These are phyloP conservation scores for Euglossa dilemma DNA, from an alignment of 1,140 invertebrate species.

Conservation along the genomic window DNA sequence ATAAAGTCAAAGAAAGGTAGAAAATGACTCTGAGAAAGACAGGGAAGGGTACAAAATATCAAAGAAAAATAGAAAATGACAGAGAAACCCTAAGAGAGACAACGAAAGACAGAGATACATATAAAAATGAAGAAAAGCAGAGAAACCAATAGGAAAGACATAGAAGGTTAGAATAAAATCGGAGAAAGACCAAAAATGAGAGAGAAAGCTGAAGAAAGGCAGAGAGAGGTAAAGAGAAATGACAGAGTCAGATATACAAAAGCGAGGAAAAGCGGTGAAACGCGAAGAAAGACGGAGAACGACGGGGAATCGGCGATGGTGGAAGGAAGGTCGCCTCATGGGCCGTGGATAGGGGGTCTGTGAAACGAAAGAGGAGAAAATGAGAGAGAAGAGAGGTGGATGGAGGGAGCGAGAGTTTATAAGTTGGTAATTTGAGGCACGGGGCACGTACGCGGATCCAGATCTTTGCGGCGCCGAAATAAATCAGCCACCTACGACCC, in stretches of 20 bases:
- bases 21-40: too few species aligned
- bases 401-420: conserved; percentile 76
- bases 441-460: conserved; percentile 80
- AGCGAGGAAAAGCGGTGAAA: background rate
- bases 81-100: too few species aligned
- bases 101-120: too few species aligned
- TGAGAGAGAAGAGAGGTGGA: conserved; percentile 49
- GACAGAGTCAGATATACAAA: conserved; percentile 24
- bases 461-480: conserved; percentile 82
- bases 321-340: conserved; percentile 9
- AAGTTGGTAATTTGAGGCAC: conserved; percentile 82
- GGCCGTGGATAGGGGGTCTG: conserved; percentile 50
- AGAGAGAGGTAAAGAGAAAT: conserved; percentile 39
- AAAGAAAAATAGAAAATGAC: too few species aligned
- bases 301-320: conserved; percentile 57
- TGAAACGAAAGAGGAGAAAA: conserved; percentile 13
- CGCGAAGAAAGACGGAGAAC: conserved; percentile 46
- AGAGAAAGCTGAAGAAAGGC: too few species aligned
- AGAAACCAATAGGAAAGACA: too few species aligned
- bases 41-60: too few species aligned
- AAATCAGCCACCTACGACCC: conserved; percentile 80
- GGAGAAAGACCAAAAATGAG: too few species aligned
- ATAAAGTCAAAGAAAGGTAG: too few species aligned
- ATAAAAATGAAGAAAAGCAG: too few species aligned
- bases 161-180: too few species aligned